Evolutionary conservation across 2,113 vertebrate genomes (phyloP), one percentile per base, ranked within the genome.

Genomic region (Tapirus terrestris): DNA sequence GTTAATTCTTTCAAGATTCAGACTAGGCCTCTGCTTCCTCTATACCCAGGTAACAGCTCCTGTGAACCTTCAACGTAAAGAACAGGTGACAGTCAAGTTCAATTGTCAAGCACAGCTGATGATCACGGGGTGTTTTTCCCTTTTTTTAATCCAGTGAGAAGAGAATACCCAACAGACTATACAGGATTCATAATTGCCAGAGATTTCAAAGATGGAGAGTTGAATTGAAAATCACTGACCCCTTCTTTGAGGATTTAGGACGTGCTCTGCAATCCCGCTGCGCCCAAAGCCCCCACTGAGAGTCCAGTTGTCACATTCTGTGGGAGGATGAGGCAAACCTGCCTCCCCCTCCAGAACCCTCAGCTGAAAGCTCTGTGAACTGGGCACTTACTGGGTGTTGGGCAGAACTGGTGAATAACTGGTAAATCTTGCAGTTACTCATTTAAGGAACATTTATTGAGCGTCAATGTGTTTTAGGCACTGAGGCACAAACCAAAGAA

Each of bases 61-160:
- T 63, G n/a, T 39, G 61, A 72, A 53, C 16, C 21, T 45, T 60
- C 23, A 25, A 72, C 53, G 7, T 79, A 58, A 70, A 77, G 94
- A 91, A 68, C 58, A 83, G 39, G 53, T 20, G 43, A 79, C 0
- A 0, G n/a, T 43, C 45, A 65, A 60, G 25, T 63, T 82, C 56
- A 75, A 53, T 95, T 45, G 73, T 67, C 82, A 82, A 36, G 39
- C 20, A 36, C 27, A 61, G 68, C 39, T 79, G 33, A 31, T 39
- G 27, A 61, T 39, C 53, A 70, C 67, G 83, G 9, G 17, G 2
- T n/a, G 6, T 39, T 68, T 90, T 72, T 76, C 11, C 33, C 11
- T 73, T 48, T 56, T 75, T 89, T 73, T n/a, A 75, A 95, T 95
- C 96, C 56, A 84, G 20, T 29, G 12, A 89, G 39, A 88, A 81